A percentile compares a stretch with the other conserved stretches of the same genome.
phyloP scores from a whole-genome alignment of 2,113 vertebrate genomes.

The Aegithalos caudatus region DNA sequence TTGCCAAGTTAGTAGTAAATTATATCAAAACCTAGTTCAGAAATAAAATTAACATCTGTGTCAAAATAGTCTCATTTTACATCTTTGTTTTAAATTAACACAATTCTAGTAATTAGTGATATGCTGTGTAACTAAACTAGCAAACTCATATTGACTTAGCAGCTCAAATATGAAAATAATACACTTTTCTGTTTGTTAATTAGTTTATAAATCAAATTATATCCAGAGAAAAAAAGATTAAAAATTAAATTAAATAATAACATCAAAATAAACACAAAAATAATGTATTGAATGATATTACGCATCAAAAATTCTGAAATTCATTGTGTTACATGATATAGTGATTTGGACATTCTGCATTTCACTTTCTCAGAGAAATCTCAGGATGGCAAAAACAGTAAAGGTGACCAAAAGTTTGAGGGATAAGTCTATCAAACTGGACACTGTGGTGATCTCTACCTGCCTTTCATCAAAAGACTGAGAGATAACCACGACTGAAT shows the following conservation, averaged over 20 bases:
- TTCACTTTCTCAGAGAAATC: neutral
- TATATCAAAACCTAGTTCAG: neutral
- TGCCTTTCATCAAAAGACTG: neutral
- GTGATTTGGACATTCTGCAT: neutral
- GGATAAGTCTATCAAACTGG: neutral
- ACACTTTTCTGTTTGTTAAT: neutral
- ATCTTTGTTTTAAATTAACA: neutral
- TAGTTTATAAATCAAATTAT: neutral
- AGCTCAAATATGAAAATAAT: neutral
- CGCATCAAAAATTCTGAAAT: neutral
- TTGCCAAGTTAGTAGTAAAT: neutral
- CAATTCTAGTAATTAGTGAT: neutral
- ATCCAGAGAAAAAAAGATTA: neutral
- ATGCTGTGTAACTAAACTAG: neutral
- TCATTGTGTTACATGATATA: neutral
- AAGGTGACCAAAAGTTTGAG: neutral
- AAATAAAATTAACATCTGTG: neutral
- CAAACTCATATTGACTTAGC: neutral
- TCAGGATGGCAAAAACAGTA: neutral
- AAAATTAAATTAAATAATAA: neutral
- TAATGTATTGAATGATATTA: neutral
- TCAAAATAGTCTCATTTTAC: neutral
- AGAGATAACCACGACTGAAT: neutral
- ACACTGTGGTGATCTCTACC: neutral
- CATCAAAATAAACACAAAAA: neutral